Base-by-base conservation (phyloP, 2,113 vertebrate species). In the Eolophus roseicapilla region DNA sequence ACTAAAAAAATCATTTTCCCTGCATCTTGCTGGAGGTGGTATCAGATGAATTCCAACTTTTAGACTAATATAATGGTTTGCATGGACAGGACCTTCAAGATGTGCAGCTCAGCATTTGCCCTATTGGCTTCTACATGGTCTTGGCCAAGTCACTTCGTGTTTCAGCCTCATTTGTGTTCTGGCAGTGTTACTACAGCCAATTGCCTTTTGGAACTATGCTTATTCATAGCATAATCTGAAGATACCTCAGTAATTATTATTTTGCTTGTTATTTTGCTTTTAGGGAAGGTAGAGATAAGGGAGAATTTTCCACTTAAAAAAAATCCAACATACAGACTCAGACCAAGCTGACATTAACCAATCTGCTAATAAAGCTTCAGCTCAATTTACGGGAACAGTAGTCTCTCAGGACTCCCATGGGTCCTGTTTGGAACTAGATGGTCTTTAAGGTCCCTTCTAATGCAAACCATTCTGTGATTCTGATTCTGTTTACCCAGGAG, bases 391-490 rank as follows among this genome's bases (percentile, higher is more conserved):
- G 28, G 71, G 35, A 88, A 44, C 11, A 57, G 19, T 17, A 70
- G 47, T n/a, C 50, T 46, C 17, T 49, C 0, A 1, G 25, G 50
- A 33, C 11, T 49, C 21, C n/a, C 4, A 0, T 25, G 20, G 37
- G 43, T 82, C 62, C 52, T 39, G 29, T 19, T 59, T 59, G 20
- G 33, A 59, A 35, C 33, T 35, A 23, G 13, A 35, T 59, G 33
- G 33, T 59, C 33, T 59, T 59, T 35, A 35, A 35, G 57, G 33
- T 16, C 57, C 14, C 57, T 59, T 59, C 57, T 35, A 59, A 59
- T 13, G 33, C 33, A 35, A 24, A 59, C 33, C 33, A n/a, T 59
- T 59, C 55, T 59, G 33, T 23, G 33, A n/a, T 59, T n/a, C 57
- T 59, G 57, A 23, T 59, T 59, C n/a, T 21, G 33, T 35, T 59